Base-by-base conservation (phyloP, 2,888 invertebrate genomes). In the Caenorhabditis japonica region DNA sequence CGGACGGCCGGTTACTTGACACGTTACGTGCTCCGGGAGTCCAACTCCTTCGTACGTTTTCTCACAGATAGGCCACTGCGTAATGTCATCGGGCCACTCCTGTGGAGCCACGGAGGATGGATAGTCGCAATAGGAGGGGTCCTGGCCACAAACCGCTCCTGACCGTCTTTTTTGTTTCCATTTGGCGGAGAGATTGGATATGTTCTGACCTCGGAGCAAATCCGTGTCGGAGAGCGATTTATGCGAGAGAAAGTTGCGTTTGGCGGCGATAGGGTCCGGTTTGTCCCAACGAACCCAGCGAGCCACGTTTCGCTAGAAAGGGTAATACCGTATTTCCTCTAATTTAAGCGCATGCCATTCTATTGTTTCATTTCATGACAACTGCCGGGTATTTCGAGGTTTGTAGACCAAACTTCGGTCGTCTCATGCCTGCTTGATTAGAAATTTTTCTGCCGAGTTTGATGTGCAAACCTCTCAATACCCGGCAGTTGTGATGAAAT, bases 31-130 rank as follows among this genome's bases (percentile, higher is more conserved):
- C 23, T 55, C 46, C 3, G 80, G 77, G 1, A 68, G 52, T 4
- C 59, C 64, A 3, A 39, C 61, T 5, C 64, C 61, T 13, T 66
- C 55, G n/a, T 55, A 62, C 33, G 39, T 55, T 53, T 82, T 53
- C 53, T 72, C 56, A 49, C 81, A 82, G 34, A 80, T 69, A 75
- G 97, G 97, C 99, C 99, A 99, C 88, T 95, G 94, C 23, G 97
- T 96, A 84, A 97, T 95, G 88, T 97, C 96, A 85, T 97, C 95
- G 0, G 95, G 94, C 97, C 94, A 95, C 0, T 64, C 61, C 95
- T 95, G 41, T 93, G 94, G 87, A 94, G 92, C 93, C 88, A 2
- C 41, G 13, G 80, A 76, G 10, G 58, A 47, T 8, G 79, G 77
- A 3, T 23, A 23, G 13, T 62, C 60, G 46, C 79, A 81, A 30